A percentile compares a stretch with the other conserved stretches of the same genome.
These are phyloP conservation scores for Artibeus jamaicensis DNA, from an alignment of 2,797 vertebrate species.

Conservation along the genomic window DNA sequence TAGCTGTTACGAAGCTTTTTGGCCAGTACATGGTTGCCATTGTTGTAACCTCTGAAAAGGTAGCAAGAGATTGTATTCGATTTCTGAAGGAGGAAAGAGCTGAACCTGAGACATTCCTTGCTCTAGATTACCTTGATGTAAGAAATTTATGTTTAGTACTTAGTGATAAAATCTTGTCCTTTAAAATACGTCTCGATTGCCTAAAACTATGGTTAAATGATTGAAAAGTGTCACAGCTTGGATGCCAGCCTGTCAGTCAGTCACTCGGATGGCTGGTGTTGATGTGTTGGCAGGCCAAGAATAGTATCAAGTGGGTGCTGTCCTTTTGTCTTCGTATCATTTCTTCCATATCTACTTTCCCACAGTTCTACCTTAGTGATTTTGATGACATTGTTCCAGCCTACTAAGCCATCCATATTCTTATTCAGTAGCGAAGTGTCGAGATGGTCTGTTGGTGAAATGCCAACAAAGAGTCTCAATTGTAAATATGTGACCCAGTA, in stretches of 20 bases:
- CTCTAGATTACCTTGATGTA: constrained; percentile 94
- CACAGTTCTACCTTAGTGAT: neutral
- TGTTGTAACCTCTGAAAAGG: constrained; percentile 90
- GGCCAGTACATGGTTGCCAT: constrained; percentile 91
- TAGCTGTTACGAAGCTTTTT: constrained; percentile 95
- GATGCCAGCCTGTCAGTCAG: neutral
- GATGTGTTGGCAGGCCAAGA: neutral
- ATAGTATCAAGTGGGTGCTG: neutral
- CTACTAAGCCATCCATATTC: neutral
- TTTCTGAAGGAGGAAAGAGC: constrained; percentile 92
- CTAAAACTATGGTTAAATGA: neutral
- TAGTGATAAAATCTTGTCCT: neutral
- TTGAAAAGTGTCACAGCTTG: neutral
- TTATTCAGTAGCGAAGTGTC: neutral
- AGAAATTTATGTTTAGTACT: constrained; percentile 69
- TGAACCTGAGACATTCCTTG: constrained; percentile 95
- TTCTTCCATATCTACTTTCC: constrained; percentile 2
- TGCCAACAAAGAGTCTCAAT: neutral
- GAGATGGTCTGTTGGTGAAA: neutral
- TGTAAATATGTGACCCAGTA: neutral
- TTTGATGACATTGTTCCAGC: neutral
- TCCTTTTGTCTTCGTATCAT: neutral
- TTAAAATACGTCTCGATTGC: neutral
- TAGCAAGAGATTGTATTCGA: constrained; percentile 91
- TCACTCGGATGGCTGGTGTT: neutral